A percentile compares a stretch with the other conserved stretches of the same genome.
Evolutionary conservation across 1,140 invertebrate genomes (phyloP).

Genomic region (Nasonia longicornis): DNA sequence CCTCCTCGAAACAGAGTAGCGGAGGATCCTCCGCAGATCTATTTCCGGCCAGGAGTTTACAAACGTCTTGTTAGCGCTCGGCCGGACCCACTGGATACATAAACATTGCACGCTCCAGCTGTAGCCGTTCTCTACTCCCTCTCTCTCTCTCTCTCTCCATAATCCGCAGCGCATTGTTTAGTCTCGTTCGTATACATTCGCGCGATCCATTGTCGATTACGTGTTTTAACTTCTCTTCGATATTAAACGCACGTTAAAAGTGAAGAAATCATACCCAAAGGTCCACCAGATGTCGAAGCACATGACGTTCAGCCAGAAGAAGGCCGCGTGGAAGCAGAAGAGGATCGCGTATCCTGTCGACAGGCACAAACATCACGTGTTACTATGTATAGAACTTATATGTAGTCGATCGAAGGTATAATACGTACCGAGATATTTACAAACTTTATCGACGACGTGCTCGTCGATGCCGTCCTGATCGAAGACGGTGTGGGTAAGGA

Average conservation of each 20-base stretch:
- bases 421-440: slow-evolving; percentile 55
- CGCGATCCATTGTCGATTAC: background rate
- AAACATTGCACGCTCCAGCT: slow-evolving; percentile 23
- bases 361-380: slow-evolving; percentile 32
- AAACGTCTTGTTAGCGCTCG: slow-evolving; percentile 19
- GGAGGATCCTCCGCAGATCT: slow-evolving; percentile 5
- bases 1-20: background rate
- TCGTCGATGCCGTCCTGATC: background rate
- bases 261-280: slow-evolving; percentile 65
- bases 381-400: background rate
- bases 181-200: background rate
- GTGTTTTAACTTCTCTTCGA: too few species aligned
- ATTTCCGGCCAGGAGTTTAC: slow-evolving; percentile 29
- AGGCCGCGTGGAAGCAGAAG: slow-evolving; percentile 72
- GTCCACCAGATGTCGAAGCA: slow-evolving; percentile 78
- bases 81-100: slow-evolving; percentile 16
- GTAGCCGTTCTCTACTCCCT: background rate
- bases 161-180: slow-evolving; percentile 5
- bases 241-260: too few species aligned
- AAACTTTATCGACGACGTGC: slow-evolving; percentile 33
- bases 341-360: slow-evolving; percentile 58
- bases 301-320: slow-evolving; percentile 81
- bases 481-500: slow-evolving; percentile 39
- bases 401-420: too few species aligned
- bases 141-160: background rate